phyloP scores from a whole-genome alignment of 2,797 vertebrate species.

The Hemitrygon akajei region DNA sequence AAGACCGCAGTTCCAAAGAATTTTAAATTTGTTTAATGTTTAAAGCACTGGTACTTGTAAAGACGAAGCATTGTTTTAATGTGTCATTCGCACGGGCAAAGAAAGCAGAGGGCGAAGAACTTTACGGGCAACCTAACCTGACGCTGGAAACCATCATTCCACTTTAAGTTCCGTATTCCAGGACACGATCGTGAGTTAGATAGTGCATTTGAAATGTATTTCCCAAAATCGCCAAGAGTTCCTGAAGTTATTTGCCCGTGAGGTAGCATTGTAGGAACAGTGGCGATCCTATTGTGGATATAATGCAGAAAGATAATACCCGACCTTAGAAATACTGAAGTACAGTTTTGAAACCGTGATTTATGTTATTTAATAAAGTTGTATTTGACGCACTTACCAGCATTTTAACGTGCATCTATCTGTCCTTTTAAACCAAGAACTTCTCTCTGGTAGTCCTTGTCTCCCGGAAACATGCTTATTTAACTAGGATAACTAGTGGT shows the following conservation, averaged over 20 bases:
- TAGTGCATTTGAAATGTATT: neutral
- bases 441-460: neutral
- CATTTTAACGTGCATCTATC: constrained; percentile 29
- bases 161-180: constrained; percentile 54
- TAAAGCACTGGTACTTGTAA: constrained; percentile 82
- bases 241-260: constrained; percentile 1
- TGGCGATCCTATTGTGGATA: neutral
- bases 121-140: constrained; percentile 65
- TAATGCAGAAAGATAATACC: neutral
- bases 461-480: neutral
- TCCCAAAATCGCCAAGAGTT: neutral
- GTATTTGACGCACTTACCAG: constrained; percentile 34
- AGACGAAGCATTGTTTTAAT: constrained; percentile 67
- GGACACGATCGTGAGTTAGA: neutral
- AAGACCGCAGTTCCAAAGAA: constrained; percentile 80
- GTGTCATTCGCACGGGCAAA: constrained; percentile 75
- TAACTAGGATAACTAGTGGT: neutral
- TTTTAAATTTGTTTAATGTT: constrained; percentile 70
- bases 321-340: neutral
- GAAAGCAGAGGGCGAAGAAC: constrained; percentile 62
- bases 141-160: constrained; percentile 63
- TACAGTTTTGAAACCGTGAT: neutral
- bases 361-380: constrained; percentile 26
- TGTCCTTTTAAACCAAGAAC: neutral
- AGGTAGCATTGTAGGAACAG: neutral